Evolutionary conservation across 1,140 invertebrate species (phyloP).

Genomic region (Centruroides sculpturatus): DNA sequence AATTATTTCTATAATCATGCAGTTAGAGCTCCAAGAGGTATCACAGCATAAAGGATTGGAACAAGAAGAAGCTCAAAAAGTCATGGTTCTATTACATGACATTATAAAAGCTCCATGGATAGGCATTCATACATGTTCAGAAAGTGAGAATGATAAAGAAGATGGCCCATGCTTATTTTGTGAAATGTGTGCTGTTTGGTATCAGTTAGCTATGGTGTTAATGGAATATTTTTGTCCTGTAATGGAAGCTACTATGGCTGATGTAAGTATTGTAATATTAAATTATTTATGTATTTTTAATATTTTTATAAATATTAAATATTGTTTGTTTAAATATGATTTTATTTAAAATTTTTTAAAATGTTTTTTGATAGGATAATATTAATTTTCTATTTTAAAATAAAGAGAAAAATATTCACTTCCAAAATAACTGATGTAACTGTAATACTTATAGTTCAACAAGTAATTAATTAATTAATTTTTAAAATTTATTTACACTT

Average conservation of each 20-base stretch:
- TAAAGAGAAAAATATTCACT: no score
- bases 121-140: constrained; percentile 51
- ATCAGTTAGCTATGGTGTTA: constrained; percentile 44
- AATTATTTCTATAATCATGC: not conserved
- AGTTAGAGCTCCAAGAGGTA: constrained; percentile 88
- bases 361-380: no score
- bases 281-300: no score
- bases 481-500: no score
- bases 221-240: constrained; percentile 37
- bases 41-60: constrained; percentile 66
- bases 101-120: constrained; percentile 66
- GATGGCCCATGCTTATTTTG: constrained; percentile 57
- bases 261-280: constrained; percentile 11
- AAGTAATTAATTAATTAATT: no score
- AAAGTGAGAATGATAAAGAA: constrained; percentile 37
- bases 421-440: no score
- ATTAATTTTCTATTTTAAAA: no score
- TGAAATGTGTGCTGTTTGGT: constrained; percentile 82
- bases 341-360: no score
- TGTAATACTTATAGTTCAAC: no score
- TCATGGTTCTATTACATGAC: constrained; percentile 59
- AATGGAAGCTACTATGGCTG: constrained; percentile 28
- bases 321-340: no score
- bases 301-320: not conserved
- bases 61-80: constrained; percentile 53